Percentiles rank a stretch among this genome's conserved stretches.
phyloP scores from a whole-genome alignment of 92 coral and sea anemone species.

The Zoanthus sansibaricus region DNA sequence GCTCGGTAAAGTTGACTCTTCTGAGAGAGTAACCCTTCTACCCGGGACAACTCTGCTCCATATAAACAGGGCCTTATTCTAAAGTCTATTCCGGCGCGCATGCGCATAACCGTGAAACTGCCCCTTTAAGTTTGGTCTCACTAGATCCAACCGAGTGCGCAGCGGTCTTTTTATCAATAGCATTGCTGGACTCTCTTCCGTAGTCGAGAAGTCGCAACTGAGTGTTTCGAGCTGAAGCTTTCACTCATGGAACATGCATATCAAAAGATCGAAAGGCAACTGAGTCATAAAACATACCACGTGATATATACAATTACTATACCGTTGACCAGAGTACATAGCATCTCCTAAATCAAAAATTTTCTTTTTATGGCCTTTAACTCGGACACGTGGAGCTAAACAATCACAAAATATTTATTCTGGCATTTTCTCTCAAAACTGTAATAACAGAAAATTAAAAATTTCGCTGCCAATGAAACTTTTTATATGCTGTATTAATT shows the following conservation, averaged over 20 bases:
- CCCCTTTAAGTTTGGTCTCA: not conserved
- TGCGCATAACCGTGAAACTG: too few species aligned
- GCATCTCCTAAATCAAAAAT: not conserved
- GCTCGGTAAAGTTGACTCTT: too few species aligned
- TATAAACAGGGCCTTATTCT: too few species aligned
- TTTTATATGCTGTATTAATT: too few species aligned
- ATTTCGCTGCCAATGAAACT: too few species aligned
- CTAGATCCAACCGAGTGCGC: constrained; percentile 2
- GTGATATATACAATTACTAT: too few species aligned
- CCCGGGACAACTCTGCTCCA: too few species aligned
- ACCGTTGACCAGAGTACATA: not conserved
- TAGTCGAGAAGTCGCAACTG: constrained; percentile 35
- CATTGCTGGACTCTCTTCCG: not conserved
- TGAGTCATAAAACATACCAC: not conserved
- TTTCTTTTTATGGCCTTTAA: not conserved
- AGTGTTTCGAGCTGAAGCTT: constrained; percentile 35
- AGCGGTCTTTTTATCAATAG: not conserved
- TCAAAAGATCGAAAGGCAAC: not conserved
- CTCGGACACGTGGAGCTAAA: not conserved
- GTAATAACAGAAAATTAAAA: not conserved
- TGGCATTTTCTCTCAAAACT: not conserved
- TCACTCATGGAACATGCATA: constrained; percentile 7
- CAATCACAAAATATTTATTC: too few species aligned
- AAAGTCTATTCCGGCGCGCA: too few species aligned
- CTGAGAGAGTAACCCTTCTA: too few species aligned